Base-by-base conservation (phyloP, 2,888 invertebrate genomes). In the Choreutis nemorana region DNA sequence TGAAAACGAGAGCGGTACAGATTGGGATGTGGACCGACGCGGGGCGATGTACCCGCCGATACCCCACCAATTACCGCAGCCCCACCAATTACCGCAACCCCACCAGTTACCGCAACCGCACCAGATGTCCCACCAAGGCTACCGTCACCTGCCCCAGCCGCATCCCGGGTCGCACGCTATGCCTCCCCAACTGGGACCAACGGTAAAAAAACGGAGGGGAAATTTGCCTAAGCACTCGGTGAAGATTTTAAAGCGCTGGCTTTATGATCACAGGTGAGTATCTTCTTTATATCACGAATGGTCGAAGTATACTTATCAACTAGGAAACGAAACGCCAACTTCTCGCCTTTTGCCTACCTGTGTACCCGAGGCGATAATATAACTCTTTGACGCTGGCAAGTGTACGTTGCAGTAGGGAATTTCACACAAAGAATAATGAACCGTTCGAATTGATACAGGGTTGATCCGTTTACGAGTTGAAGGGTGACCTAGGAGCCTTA, bases 191-290 rank as follows among this genome's bases (percentile, higher is more conserved):
- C 44, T 4, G 44, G 46, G 21, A 52, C 73, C 71, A n/a, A 72
- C 86, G 1, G 83, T 88, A 41, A 84, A 93, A 30, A 93, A 91
- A 64, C 83, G 94, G 9, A 83, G 96, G 9, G 95, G 95, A 1
- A 96, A 96, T 71, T 75, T 96, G 23, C 94, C 95, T 3, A 96
- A 95, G 59, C 91, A 93, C 51, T 91, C 94, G 0, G 95, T 96
- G 3, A 91, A 92, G 61, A 91, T 96, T 32, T 66, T 97, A 26
- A 94, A 94, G 61, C 83, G 91, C 33, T 96, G 97, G 97, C 81
- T 96, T 1, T 95, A 91, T 55, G 94, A 95, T 36, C 95, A 97
- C 55, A 85, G n/a, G n/a, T n/a, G n/a, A n/a, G n/a, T n/a, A n/a
- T n/a, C n/a, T 11, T 21, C 13, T n/a, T 9, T 4, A 4, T 10